Conservation (phyloP, 2,113 vertebrate genomes). For the Beaufortia kweichowensis region DNA sequence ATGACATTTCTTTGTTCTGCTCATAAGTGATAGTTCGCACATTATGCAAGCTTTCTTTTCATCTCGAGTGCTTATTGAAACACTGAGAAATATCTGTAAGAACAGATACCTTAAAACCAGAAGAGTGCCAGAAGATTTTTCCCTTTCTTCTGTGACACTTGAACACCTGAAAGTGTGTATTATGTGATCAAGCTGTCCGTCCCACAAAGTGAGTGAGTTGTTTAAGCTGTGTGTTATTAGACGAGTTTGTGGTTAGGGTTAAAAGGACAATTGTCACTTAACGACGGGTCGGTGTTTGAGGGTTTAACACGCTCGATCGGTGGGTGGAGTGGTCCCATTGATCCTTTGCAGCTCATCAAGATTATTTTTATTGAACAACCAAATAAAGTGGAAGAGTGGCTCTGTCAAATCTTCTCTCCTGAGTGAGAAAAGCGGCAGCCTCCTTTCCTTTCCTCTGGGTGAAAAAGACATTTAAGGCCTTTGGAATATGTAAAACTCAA, state of each 20-base stretch:
- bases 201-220: background rate
- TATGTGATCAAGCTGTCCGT: background rate
- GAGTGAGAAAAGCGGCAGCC: background rate
- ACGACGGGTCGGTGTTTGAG: background rate
- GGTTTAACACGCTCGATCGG: constrained; percentile 4
- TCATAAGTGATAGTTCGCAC: background rate
- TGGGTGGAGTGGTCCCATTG: constrained; percentile 7
- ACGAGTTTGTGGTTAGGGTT: constrained; percentile 13
- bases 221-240: constrained; percentile 9
- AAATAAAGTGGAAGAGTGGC: background rate
- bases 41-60: background rate
- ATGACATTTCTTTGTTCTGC: background rate
- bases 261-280: constrained; percentile 4
- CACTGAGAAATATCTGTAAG: background rate
- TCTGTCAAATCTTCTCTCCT: constrained; percentile 1
- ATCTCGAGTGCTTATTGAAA: constrained; percentile 10
- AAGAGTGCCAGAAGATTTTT: background rate
- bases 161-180: constrained; percentile 1
- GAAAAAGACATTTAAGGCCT: constrained; percentile 14
- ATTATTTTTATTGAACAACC: constrained; percentile 18
- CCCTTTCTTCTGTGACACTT: background rate
- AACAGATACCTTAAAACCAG: too few species aligned
- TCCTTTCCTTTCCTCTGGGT: background rate
- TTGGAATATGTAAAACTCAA: constrained; percentile 34
- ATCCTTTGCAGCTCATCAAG: constrained; percentile 36